A percentile compares a stretch with the other conserved stretches of the same genome.
These are phyloP conservation scores for Plecturocebus donacophilus DNA, from an alignment of 2,113 vertebrate species.

Conservation along the genomic window DNA sequence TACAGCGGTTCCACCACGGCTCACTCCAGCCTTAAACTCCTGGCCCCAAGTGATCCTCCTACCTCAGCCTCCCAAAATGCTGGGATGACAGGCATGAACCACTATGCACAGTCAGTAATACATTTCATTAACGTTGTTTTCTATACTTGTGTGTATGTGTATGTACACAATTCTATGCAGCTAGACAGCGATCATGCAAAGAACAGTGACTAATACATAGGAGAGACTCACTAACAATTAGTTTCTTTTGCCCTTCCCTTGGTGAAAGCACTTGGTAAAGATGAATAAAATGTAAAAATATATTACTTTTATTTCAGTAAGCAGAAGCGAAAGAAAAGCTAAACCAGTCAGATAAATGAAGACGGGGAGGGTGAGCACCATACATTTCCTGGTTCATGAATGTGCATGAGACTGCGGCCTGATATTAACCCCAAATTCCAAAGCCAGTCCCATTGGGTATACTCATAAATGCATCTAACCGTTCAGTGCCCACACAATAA, in stretches of 20 bases:
- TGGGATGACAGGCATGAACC: no score
- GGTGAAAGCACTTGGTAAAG: slow-evolving; percentile 10
- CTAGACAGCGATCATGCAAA: background rate
- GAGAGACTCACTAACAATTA: background rate
- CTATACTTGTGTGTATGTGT: background rate
- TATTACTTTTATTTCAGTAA: slow-evolving; percentile 25
- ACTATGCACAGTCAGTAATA: background rate
- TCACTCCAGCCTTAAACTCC: no score
- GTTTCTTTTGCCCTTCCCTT: background rate
- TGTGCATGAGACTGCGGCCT: slow-evolving; percentile 62
- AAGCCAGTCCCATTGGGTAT: slow-evolving; percentile 51
- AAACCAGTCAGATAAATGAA: slow-evolving; percentile 51
- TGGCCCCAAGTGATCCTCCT: no score
- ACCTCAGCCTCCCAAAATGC: no score
- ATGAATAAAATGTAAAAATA: slow-evolving; percentile 48
- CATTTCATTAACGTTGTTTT: background rate
- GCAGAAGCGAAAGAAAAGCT: slow-evolving; percentile 27
- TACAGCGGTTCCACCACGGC: no score
- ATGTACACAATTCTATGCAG: background rate
- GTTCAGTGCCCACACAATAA: slow-evolving; percentile 21
- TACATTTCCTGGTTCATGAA: slow-evolving; percentile 59
- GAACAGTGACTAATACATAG: background rate
- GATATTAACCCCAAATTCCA: slow-evolving; percentile 66
- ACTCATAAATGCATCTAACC: slow-evolving; percentile 64
- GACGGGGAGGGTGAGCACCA: background rate